These are phyloP conservation scores for Penelope pileata DNA, from an alignment of 2,113 vertebrate species.

Conservation along the genomic window DNA sequence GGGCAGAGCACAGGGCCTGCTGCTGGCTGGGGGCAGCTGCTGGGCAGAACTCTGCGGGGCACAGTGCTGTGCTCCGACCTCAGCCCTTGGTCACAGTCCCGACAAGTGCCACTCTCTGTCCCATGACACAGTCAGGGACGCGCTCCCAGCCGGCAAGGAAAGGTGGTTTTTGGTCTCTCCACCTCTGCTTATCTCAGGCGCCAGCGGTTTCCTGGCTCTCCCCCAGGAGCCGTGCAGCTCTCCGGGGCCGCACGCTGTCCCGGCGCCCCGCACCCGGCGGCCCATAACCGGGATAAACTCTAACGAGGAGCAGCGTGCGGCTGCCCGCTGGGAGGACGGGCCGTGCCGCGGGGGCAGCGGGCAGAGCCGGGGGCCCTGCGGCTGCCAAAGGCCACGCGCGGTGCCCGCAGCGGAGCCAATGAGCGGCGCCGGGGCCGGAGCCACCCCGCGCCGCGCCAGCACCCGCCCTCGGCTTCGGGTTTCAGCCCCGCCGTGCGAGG, in stretches of 20 bases:
- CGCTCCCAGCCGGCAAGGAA: background rate
- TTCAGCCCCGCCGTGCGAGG: constrained; percentile 64
- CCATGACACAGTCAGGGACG: too few relatives aligned
- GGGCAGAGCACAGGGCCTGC: background rate
- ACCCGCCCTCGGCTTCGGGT: constrained; percentile 37
- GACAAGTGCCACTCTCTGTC: background rate
- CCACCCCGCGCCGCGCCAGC: constrained; percentile 62
- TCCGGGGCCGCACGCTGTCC: too few relatives aligned
- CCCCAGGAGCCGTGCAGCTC: background rate
- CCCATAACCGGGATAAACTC: constrained; percentile 66
- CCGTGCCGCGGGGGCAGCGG: constrained; percentile 51
- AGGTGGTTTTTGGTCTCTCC: background rate
- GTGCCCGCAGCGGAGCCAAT: constrained; percentile 62
- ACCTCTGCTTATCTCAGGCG: background rate
- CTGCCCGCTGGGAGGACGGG: constrained; percentile 56
- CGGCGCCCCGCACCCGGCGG: background rate
- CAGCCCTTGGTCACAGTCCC: too few relatives aligned
- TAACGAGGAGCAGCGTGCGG: constrained; percentile 66
- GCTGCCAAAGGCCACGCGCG: constrained; percentile 45
- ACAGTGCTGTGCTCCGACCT: background rate
- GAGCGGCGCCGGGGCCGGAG: constrained; percentile 24
- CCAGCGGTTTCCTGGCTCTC: background rate
- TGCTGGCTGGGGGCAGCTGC: too few relatives aligned
- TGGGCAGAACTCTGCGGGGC: too few relatives aligned
- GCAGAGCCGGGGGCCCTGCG: constrained; percentile 46